A percentile compares a stretch with the other conserved stretches of the same genome.
Conservation (phyloP, 2,113 vertebrate species). For the Corythornis vintsioides region DNA sequence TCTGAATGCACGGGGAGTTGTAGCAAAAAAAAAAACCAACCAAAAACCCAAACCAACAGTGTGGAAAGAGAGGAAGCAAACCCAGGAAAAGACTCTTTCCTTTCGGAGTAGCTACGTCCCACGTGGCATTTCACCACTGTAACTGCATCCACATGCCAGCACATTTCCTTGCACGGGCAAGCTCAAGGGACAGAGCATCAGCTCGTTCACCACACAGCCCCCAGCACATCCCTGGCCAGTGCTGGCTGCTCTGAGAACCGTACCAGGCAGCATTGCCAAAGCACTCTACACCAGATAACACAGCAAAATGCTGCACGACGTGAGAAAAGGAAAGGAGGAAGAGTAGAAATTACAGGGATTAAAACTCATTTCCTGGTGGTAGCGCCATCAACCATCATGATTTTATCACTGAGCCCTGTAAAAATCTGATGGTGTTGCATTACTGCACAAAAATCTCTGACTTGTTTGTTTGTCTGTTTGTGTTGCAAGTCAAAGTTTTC, state of each 20-base stretch:
- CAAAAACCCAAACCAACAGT: background rate
- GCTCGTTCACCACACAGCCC: background rate
- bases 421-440: background rate
- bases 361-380: background rate
- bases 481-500: background rate
- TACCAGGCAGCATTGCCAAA: background rate
- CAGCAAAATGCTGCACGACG: background rate
- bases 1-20: background rate
- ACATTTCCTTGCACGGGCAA: background rate
- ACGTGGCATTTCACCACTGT: background rate
- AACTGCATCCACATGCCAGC: conserved; percentile 28
- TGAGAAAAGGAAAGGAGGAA: background rate
- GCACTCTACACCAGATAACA: background rate
- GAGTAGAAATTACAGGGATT: background rate
- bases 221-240: background rate
- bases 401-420: background rate
- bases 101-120: background rate
- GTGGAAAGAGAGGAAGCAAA: background rate
- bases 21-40: background rate
- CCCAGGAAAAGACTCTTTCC: background rate
- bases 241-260: background rate
- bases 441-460: background rate
- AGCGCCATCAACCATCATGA: background rate
- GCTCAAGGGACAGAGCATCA: background rate
- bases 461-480: too few species aligned